Conservation (phyloP, 2,113 vertebrate genomes). For the Dasyurus viverrinus region DNA sequence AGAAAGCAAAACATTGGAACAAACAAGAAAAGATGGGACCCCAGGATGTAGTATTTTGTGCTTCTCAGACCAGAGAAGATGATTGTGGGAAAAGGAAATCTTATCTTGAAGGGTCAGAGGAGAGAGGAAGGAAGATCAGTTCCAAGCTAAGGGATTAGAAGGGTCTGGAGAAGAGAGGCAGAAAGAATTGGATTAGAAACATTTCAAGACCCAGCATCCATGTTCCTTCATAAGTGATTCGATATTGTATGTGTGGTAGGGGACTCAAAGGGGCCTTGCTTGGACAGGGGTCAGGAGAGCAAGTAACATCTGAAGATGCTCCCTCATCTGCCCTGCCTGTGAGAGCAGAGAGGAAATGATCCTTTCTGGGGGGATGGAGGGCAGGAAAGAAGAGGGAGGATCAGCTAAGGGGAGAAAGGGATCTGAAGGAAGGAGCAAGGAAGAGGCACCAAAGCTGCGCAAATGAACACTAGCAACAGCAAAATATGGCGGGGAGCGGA, state of each 20-base stretch:
- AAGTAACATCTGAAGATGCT: neutral
- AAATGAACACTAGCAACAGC: neutral
- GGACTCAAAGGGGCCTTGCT: neutral
- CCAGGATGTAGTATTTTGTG: too few species aligned
- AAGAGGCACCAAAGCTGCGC: neutral
- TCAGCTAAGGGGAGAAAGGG: neutral
- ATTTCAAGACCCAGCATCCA: neutral
- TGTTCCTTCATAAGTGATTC: neutral
- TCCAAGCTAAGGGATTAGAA: neutral
- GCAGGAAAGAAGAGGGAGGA: too few species aligned
- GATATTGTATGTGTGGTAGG: too few species aligned
- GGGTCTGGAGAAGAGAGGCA: neutral
- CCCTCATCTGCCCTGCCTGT: too few species aligned
- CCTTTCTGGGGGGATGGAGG: too few species aligned
- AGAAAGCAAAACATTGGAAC: neutral
- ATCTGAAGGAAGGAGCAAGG: neutral
- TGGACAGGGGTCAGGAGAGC: neutral
- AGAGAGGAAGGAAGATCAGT: neutral
- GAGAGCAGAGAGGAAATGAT: neutral
- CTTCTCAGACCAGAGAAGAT: too few species aligned
- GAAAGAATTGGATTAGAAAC: neutral
- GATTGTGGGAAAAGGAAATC: too few species aligned
- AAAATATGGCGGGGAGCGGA: neutral
- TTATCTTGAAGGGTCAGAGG: neutral
- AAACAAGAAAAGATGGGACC: neutral